Conservation (phyloP, 1,140 invertebrate species). For the Helicoverpa armigera region DNA sequence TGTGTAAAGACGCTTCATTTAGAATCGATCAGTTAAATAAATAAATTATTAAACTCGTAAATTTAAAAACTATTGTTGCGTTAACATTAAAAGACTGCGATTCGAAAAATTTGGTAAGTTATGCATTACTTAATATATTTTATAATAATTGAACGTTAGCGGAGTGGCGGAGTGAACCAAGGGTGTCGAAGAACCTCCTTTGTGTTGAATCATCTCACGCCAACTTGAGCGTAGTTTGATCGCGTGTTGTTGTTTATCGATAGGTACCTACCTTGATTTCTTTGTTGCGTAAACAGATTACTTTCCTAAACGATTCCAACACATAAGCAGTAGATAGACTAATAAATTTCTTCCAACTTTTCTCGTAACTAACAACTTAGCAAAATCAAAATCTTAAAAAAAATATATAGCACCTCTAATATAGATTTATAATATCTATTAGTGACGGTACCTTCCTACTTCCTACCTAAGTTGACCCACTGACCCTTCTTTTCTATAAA, state of each 20-base stretch:
- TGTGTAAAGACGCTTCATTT: background rate
- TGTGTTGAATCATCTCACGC: conserved; percentile 44
- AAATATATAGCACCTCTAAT: too few species aligned
- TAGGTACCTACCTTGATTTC: background rate
- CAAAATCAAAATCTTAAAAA: too few species aligned
- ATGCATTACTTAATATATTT: background rate
- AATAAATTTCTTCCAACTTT: background rate
- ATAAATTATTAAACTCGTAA: background rate
- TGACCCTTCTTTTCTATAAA: too few species aligned
- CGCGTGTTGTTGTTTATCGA: conserved; percentile 9
- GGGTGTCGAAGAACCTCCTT: conserved; percentile 26
- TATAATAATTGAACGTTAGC: background rate
- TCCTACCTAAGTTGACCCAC: too few species aligned
- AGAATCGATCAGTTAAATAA: background rate
- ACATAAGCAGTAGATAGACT: background rate
- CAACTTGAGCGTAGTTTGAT: conserved; percentile 12
- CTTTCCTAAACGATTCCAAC: background rate
- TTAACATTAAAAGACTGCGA: background rate
- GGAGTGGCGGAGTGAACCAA: background rate
- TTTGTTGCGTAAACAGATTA: conserved; percentile 25
- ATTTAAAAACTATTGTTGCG: background rate
- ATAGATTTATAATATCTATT: too few species aligned
- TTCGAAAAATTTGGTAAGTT: conserved; percentile 15
- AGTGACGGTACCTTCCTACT: too few species aligned
- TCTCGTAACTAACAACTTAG: background rate